Percentiles rank a stretch among this genome's conserved stretches.
phyloP scores from a whole-genome alignment of 2,113 vertebrate genomes.

The Galemys pyrenaicus region DNA sequence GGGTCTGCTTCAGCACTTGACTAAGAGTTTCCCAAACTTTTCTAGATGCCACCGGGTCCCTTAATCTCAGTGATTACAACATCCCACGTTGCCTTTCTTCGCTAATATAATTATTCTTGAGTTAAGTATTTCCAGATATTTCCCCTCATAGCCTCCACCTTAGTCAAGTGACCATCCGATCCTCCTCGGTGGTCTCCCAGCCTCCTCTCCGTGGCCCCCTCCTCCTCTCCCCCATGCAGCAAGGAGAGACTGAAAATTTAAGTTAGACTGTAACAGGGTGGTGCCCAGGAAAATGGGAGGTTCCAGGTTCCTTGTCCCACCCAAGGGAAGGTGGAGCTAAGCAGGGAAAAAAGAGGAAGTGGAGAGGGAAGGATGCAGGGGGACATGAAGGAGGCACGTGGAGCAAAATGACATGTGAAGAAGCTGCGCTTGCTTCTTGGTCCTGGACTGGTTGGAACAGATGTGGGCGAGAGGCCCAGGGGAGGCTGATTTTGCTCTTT shows the following conservation, averaged over 20 bases:
- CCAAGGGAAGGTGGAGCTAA: no score
- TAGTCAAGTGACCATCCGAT: background rate
- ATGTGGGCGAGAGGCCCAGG: no score
- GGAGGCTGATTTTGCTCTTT: no score
- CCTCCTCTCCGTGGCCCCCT: background rate
- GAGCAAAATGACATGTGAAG: no score
- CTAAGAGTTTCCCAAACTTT: background rate
- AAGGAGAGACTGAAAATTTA: background rate
- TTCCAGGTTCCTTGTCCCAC: no score
- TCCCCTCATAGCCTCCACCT: background rate
- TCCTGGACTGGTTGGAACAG: no score
- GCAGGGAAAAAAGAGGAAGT: no score
- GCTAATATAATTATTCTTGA: background rate
- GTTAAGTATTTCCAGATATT: background rate
- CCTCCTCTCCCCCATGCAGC: rapidly evolving
- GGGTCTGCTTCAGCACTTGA: background rate
- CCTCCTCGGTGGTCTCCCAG: background rate
- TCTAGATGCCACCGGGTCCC: background rate
- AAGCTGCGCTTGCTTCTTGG: no score
- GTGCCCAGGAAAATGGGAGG: no score
- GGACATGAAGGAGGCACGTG: no score
- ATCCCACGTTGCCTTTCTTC: background rate
- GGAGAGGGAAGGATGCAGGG: no score
- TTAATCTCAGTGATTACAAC: background rate
- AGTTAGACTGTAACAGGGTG: no score